phyloP scores from a whole-genome alignment of 2,113 vertebrate genomes.

The Taxidea taxus region DNA sequence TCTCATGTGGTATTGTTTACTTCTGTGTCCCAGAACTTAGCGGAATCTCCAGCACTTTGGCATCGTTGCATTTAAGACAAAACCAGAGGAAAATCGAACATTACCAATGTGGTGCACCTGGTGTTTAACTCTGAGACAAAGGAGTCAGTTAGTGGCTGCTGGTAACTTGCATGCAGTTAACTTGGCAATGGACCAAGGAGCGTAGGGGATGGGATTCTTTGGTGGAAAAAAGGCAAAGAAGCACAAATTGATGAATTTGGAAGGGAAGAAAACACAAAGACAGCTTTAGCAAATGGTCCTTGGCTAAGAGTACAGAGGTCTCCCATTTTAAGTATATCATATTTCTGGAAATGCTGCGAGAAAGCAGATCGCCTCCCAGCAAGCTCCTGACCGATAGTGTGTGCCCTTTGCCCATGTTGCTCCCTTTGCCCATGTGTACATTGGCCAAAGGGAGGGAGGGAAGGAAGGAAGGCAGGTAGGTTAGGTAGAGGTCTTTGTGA shows the following conservation, averaged over 20 bases:
- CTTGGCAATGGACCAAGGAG: background rate
- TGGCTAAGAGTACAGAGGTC: background rate
- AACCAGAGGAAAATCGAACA: constrained; percentile 46
- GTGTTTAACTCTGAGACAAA: background rate
- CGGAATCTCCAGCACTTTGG: background rate
- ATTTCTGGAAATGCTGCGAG: background rate
- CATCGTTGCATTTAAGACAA: constrained; percentile 12
- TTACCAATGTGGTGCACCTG: background rate
- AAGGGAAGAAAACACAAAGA: background rate
- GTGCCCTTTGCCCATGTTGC: background rate
- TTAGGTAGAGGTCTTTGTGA: background rate
- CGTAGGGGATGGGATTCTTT: background rate
- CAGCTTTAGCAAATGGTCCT: background rate
- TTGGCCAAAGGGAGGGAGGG: background rate
- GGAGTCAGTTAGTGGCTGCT: background rate
- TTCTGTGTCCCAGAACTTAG: background rate
- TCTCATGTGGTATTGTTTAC: background rate
- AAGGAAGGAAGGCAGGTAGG: background rate
- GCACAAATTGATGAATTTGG: background rate
- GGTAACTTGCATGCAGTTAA: background rate
- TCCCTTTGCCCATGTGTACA: background rate
- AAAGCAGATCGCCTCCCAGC: background rate
- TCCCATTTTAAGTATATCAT: background rate
- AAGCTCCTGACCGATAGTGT: background rate
- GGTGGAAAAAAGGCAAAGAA: background rate